A percentile compares a stretch with the other conserved stretches of the same genome.
These are phyloP conservation scores for Plebejus melissa DNA, from an alignment of 2,888 invertebrate genomes.

Conservation along the genomic window DNA sequence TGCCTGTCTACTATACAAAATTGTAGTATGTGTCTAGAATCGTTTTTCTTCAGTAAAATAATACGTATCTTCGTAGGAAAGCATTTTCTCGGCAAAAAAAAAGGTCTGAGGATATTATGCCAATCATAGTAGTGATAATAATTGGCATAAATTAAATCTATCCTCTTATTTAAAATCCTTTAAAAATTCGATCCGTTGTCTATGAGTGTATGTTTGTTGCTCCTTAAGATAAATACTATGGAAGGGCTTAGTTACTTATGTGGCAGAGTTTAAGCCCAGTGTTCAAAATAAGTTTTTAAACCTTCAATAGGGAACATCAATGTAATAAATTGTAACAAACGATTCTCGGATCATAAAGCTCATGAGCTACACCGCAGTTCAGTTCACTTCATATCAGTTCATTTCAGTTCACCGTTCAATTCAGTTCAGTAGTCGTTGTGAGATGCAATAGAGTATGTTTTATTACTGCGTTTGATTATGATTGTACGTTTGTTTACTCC, in stretches of 20 bases:
- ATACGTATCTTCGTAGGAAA: too few relatives aligned
- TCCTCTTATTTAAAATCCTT: too few relatives aligned
- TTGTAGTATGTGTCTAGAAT: background rate
- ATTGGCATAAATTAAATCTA: too few relatives aligned
- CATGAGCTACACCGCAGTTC: background rate
- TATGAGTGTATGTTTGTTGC: too few relatives aligned
- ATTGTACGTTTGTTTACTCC: background rate
- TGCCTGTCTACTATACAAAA: background rate
- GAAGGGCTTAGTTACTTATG: too few relatives aligned
- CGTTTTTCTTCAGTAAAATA: too few relatives aligned
- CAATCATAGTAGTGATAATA: too few relatives aligned
- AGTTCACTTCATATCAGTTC: background rate
- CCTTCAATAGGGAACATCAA: background rate
- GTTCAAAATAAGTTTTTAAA: background rate
- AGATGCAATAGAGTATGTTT: background rate
- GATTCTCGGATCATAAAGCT: slow-evolving; percentile 9
- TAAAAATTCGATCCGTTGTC: too few relatives aligned
- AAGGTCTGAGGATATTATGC: too few relatives aligned
- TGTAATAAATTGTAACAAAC: slow-evolving; percentile 1
- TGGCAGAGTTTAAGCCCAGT: too few relatives aligned
- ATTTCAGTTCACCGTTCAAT: background rate
- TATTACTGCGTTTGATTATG: background rate
- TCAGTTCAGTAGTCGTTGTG: background rate
- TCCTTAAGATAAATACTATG: too few relatives aligned
- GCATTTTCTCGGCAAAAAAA: too few relatives aligned